Percentiles rank a stretch among this genome's conserved stretches.
Evolutionary conservation across 37 sponge, comb jelly and placozoan genomes (phyloP).

Genomic region (Beroe forskalii): DNA sequence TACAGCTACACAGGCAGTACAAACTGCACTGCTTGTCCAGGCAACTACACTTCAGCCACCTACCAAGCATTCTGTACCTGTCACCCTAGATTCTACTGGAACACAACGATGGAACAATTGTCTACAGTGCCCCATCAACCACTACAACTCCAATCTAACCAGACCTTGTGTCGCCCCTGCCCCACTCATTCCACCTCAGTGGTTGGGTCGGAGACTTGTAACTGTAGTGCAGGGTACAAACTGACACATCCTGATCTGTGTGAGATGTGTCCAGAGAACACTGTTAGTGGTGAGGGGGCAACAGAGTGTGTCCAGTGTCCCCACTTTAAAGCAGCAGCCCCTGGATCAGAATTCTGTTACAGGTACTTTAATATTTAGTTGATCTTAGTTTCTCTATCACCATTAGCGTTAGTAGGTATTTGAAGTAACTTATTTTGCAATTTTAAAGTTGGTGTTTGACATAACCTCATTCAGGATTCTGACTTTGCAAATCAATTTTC

Average conservation of each 20-base stretch:
- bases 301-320: neutral
- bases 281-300: neutral
- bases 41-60: neutral
- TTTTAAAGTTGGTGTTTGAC: too few relatives aligned
- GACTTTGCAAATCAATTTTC: too few relatives aligned
- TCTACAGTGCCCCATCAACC: neutral
- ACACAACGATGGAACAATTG: neutral
- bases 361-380: too few relatives aligned
- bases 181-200: neutral
- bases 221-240: neutral
- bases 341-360: constrained; percentile 26
- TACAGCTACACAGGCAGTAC: constrained; percentile 43
- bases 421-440: too few relatives aligned
- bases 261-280: constrained; percentile 29
- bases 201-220: neutral
- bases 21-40: constrained; percentile 24
- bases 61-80: constrained; percentile 27
- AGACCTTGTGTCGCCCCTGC: neutral
- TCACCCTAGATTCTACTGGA: constrained; percentile 15
- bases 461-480: too few relatives aligned
- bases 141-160: neutral
- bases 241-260: neutral
- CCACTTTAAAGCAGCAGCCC: neutral
- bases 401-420: too few relatives aligned
- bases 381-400: too few relatives aligned